Evolutionary conservation across 2,113 vertebrate genomes (phyloP).

Genomic region (Boleophthalmus pectinirostris): DNA sequence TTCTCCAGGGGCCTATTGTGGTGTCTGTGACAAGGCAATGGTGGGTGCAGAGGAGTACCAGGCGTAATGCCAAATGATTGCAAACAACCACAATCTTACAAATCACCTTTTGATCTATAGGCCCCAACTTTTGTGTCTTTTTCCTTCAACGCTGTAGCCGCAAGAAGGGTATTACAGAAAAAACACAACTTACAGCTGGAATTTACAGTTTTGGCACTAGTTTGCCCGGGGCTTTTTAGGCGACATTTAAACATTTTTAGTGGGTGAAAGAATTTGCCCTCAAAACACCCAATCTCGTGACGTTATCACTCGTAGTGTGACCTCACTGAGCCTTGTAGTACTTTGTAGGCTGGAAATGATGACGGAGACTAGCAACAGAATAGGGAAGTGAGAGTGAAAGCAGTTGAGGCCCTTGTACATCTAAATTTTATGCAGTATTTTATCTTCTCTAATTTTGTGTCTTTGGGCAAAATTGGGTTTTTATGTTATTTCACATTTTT

Average conservation of each 20-base stretch:
- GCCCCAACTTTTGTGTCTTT: not conserved
- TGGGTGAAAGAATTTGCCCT: not conserved
- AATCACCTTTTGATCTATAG: not conserved
- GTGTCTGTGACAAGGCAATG: constrained; percentile 52
- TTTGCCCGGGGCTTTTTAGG: not conserved
- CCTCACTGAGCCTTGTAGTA: not conserved
- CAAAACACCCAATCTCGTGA: not conserved
- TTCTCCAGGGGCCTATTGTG: constrained; percentile 29
- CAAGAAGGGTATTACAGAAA: not conserved
- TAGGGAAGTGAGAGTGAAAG: constrained; percentile 1
- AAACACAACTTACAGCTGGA: not conserved
- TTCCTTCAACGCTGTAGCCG: not conserved
- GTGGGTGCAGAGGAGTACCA: constrained; percentile 36
- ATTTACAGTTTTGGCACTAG: not conserved
- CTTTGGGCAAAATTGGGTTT: not conserved
- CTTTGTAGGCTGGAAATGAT: not conserved
- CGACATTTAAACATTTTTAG: not conserved
- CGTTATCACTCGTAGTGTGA: not conserved
- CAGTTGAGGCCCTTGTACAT: not conserved
- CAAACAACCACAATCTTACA: constrained; percentile 17
- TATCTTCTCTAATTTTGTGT: not conserved
- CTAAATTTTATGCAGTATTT: not conserved
- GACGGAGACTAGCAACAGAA: not conserved
- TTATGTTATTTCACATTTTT: not conserved
- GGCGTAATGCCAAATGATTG: constrained; percentile 25